Evolutionary conservation across 1,140 invertebrate species (phyloP).

Genomic region (Zaprionus kolodkinae): DNA sequence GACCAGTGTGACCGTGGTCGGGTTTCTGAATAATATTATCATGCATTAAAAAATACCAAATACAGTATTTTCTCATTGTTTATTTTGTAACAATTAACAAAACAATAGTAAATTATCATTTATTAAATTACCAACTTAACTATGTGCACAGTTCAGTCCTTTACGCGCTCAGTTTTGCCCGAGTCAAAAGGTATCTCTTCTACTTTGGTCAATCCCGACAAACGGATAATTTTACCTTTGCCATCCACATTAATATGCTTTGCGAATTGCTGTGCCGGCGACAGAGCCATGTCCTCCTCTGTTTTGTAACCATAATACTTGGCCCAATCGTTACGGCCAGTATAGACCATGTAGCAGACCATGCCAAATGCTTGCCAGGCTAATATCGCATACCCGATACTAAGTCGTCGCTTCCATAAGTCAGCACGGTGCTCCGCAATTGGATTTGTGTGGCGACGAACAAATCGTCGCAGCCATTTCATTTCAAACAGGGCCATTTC

Average conservation of each 20-base stretch:
- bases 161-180: conserved; percentile 30
- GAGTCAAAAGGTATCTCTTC: conserved; percentile 78
- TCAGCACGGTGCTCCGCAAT: conserved; percentile 86
- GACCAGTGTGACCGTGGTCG: conserved; percentile 30
- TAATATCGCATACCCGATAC: conserved; percentile 86
- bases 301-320: conserved; percentile 87
- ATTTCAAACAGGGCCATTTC: conserved; percentile 78
- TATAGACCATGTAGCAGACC: conserved; percentile 86
- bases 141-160: conserved; percentile 37
- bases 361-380: conserved; percentile 88
- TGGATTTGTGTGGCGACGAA: conserved; percentile 87
- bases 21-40: neutral
- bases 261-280: conserved; percentile 84
- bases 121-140: conserved; percentile 25
- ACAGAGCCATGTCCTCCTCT: conserved; percentile 85
- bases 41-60: neutral
- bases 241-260: conserved; percentile 70
- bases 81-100: conserved; percentile 41
- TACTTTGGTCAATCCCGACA: conserved; percentile 71
- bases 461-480: conserved; percentile 85
- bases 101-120: conserved; percentile 26
- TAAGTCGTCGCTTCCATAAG: conserved; percentile 86
- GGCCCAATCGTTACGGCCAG: conserved; percentile 88
- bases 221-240: conserved; percentile 81
- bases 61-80: conserved; percentile 26